Evolutionary conservation across 2,888 invertebrate species (phyloP).

Genomic region (Macrophya annulata): DNA sequence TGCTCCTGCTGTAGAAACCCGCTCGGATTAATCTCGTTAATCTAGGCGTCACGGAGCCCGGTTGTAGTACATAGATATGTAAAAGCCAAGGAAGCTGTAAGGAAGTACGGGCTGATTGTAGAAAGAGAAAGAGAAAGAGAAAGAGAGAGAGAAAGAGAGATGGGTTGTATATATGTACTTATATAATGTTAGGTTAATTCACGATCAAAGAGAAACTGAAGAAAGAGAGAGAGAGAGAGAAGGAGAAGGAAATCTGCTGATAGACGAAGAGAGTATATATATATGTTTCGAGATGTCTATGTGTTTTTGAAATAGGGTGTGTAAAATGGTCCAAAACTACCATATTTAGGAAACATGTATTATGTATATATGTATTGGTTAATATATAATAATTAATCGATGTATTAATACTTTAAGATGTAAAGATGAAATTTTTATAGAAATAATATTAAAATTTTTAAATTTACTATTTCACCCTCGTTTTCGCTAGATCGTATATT

Average conservation of each 20-base stretch:
- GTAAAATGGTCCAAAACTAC: no score
- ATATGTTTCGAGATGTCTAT: no score
- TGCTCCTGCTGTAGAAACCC: background rate
- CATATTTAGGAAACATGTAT: no score
- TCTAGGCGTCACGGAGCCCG: conserved; percentile 32
- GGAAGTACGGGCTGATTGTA: background rate
- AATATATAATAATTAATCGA: no score
- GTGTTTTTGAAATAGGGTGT: background rate
- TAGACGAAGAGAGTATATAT: background rate
- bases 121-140: background rate
- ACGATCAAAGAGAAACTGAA: background rate
- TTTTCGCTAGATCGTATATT: no score
- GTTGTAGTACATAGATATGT: conserved; percentile 25
- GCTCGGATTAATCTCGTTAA: conserved; percentile 43
- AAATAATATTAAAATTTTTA: no score
- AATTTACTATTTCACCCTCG: no score
- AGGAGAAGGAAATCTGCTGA: background rate
- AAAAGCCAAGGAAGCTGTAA: conserved; percentile 2
- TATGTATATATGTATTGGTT: no score
- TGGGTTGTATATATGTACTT: background rate
- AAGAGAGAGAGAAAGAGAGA: background rate
- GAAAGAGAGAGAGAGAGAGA: background rate
- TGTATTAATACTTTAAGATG: no score
- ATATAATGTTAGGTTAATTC: background rate
- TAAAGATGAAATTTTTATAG: no score